Evolutionary conservation across 2,888 invertebrate species (phyloP), one percentile per base, ranked within the genome.

Genomic region (Agrenia bidenticulata): DNA sequence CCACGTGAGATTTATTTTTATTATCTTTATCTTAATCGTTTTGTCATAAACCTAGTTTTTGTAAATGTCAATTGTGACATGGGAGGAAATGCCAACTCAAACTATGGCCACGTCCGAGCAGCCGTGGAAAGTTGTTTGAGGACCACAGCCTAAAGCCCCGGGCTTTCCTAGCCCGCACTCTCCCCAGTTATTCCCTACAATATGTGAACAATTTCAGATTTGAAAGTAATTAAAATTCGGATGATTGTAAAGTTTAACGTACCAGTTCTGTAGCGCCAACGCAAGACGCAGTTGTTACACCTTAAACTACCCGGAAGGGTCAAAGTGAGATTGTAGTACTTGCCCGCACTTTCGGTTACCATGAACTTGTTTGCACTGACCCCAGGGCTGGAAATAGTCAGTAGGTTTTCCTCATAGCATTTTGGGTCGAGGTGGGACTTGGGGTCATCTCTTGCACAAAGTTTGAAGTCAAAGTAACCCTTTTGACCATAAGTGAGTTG

Each of bases 191-290:
- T 49, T 32, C 9, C 50, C 60, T 60, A 1, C 17, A 32, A 32
- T 7, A 32, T 7, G 5, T 7, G 11, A 32, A 32, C 32, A 32
- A 32, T 32, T 7, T 7, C 32, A 7, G 32, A 32, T 32, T 32
- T 7, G 11, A 32, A n/a, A n/a, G n/a, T n/a, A n/a, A 32, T 32
- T 32, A 55, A 55, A 26, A 55, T 26, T 37, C 21, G 32, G 32
- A 32, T 32, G n/a, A n/a, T n/a, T n/a, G n/a, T n/a, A n/a, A n/a
- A n/a, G 19, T 1, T 32, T 17, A 37, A 2, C 9, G 1, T 19
- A 60, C 60, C 60, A 27, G 60, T 32, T 19, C 60, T 13, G 32
- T 60, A 60, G 17, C 60, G 45, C 60, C 60, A 60, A 1, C 60
- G 60, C 2, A 60, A 19, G 7, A 60, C 60, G 19, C 60, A 60